Percentiles rank a stretch among this genome's conserved stretches.
These are phyloP conservation scores for Phasia obesa DNA, from an alignment of 2,888 invertebrate genomes.

Conservation along the genomic window DNA sequence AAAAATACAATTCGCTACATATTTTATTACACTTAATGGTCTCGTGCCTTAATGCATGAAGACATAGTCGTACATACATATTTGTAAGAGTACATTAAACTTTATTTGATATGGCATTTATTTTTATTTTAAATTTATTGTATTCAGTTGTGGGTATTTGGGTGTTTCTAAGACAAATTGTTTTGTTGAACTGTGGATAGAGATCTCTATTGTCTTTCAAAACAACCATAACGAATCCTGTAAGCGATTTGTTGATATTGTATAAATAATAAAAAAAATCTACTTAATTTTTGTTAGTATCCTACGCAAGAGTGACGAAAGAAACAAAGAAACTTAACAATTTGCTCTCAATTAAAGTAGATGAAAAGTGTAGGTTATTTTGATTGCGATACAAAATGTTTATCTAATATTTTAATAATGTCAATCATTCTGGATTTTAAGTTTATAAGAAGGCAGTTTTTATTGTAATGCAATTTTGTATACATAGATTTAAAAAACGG, in stretches of 20 bases:
- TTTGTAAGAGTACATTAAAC: conserved; percentile 17
- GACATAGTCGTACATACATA: conserved; percentile 4
- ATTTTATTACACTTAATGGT: conserved; percentile 19
- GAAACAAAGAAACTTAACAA: conserved; percentile 27
- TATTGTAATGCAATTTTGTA: conserved; percentile 4
- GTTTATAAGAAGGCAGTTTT: background rate
- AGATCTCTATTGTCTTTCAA: conserved; percentile 54
- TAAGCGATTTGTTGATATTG: conserved; percentile 22
- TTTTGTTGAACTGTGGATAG: conserved; percentile 55
- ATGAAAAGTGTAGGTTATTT: conserved; percentile 43
- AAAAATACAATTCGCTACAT: background rate
- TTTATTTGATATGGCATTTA: conserved; percentile 27
- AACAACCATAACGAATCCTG: conserved; percentile 59
- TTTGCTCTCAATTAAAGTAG: conserved; percentile 19
- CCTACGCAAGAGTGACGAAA: conserved; percentile 35
- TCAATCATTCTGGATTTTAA: conserved; percentile 4
- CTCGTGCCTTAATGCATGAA: conserved; percentile 52
- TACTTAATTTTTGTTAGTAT: conserved; percentile 8
- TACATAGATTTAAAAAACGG: background rate
- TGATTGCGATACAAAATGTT: background rate
- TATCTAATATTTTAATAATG: conserved; percentile 11
- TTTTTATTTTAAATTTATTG: conserved; percentile 21
- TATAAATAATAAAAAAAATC: background rate
- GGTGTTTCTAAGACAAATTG: conserved; percentile 66
- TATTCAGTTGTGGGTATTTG: conserved; percentile 43